Evolutionary conservation across 1,140 invertebrate genomes (phyloP).

Genomic region (Anastatus disparis): DNA sequence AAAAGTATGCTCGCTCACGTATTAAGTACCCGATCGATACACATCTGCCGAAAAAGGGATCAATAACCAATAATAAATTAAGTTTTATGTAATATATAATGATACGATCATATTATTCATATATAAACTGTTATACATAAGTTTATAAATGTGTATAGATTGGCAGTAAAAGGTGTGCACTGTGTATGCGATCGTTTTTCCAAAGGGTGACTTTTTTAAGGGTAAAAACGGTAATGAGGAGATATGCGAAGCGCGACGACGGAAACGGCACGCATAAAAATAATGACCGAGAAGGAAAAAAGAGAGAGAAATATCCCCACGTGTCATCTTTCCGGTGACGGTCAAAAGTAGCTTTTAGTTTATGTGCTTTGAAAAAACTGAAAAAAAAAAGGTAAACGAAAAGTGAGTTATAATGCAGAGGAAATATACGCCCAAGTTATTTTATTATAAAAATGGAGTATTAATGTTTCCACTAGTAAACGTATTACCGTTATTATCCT

Average conservation of each 20-base stretch:
- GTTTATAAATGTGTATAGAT: not conserved
- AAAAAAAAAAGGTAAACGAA: not conserved
- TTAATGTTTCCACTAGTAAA: slow-evolving; percentile 16
- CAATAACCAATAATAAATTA: slow-evolving; percentile 50
- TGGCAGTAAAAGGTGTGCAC: not conserved
- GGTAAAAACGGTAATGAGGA: too few relatives aligned
- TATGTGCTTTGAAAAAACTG: slow-evolving; percentile 3
- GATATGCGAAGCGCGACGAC: slow-evolving; percentile 22
- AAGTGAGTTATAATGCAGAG: not conserved
- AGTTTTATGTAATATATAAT: not conserved
- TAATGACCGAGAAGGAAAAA: slow-evolving; percentile 47
- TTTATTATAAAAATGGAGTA: slow-evolving; percentile 40
- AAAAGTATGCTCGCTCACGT: too few relatives aligned
- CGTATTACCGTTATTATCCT: slow-evolving; percentile 36
- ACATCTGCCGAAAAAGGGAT: slow-evolving; percentile 50
- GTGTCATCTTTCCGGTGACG: slow-evolving; percentile 55
- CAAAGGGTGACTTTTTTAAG: not conserved
- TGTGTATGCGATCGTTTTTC: not conserved
- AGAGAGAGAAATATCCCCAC: too few relatives aligned
- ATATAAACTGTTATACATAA: not conserved
- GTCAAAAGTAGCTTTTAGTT: slow-evolving; percentile 25
- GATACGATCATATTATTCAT: not conserved
- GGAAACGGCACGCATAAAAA: slow-evolving; percentile 51
- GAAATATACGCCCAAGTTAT: slow-evolving; percentile 4
- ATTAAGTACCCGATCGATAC: too few relatives aligned